These are phyloP conservation scores for Heterochromis multidens DNA, from an alignment of 2,113 vertebrate genomes.

Conservation along the genomic window DNA sequence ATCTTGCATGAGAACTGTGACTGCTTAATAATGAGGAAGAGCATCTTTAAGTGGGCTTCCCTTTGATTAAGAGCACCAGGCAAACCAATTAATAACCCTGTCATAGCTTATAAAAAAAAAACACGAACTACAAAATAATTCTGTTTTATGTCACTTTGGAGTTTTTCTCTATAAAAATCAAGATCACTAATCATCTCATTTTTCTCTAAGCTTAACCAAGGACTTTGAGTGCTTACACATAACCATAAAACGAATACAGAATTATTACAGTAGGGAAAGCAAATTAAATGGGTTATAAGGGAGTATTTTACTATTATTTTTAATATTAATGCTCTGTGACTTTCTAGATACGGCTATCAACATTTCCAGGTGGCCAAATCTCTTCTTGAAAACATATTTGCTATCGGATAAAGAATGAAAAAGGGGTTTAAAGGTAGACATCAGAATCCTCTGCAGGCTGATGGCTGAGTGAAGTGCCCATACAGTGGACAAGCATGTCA, in stretches of 20 bases:
- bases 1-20: not conserved
- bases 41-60: not conserved
- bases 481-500: not conserved
- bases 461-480: not conserved
- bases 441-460: not conserved
- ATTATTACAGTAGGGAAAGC: not conserved
- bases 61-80: not conserved
- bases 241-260: not conserved
- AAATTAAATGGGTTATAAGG: not conserved
- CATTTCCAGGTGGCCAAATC: not conserved
- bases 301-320: not conserved
- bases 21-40: not conserved
- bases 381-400: not conserved
- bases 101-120: not conserved
- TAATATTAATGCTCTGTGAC: not conserved
- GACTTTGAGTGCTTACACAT: not conserved
- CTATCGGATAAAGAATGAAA: not conserved
- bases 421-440: not conserved
- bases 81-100: not conserved
- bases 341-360: not conserved
- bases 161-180: not conserved
- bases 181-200: not conserved
- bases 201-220: not conserved
- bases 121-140: not conserved
- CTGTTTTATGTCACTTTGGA: not conserved